Base-by-base conservation (phyloP, 2,888 invertebrate genomes). In the Cosmorhoe ocellata region DNA sequence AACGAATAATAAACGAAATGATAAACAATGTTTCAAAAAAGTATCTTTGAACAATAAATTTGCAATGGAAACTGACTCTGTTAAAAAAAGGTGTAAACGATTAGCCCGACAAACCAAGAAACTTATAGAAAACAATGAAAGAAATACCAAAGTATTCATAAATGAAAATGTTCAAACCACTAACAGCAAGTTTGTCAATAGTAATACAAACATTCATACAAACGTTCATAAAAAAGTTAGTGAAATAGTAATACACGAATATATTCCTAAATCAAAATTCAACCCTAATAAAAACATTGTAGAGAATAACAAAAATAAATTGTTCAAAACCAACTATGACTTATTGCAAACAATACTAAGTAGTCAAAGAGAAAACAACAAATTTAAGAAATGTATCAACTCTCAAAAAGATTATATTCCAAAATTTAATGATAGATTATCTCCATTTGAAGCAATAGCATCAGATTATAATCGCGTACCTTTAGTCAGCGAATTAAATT, bases 271-370 rank as follows among this genome's bases (percentile, higher is more conserved):
- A 26, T 14, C 64, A 10, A 54, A 47, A 32, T 9, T 7, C 2
- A 34, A 54, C 26, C n/a, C 13, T 10, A 8, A n/a, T 4, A 36
- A 8, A 47, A 3, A 45, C 33, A 28, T 0, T 31, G 2, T 1
- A 30, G 43, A 22, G 0, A 10, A 14, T 8, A 11, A 32, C 8
- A 46, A 45, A n/a, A 13, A 56, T 10, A 70, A 69, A 42, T 9
- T 30, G 0, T 64, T 58, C 42, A 69, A 73, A 55, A 79, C 76
- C 14, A 79, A 83, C 0, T 74, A 77, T 56, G 85, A 86, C 56
- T 71, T 87, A 27, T 55, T 87, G 10, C 66, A 79, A 59, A 77
- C 84, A 6, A 64, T 82, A 57, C 45, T 76, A 11, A 63, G 56
- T 27, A 73, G 52, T 53, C 72, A 76, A 55, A 41, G 47, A 49